Base-by-base conservation (phyloP, 2,113 vertebrate species). In the Anolis carolinensis region DNA sequence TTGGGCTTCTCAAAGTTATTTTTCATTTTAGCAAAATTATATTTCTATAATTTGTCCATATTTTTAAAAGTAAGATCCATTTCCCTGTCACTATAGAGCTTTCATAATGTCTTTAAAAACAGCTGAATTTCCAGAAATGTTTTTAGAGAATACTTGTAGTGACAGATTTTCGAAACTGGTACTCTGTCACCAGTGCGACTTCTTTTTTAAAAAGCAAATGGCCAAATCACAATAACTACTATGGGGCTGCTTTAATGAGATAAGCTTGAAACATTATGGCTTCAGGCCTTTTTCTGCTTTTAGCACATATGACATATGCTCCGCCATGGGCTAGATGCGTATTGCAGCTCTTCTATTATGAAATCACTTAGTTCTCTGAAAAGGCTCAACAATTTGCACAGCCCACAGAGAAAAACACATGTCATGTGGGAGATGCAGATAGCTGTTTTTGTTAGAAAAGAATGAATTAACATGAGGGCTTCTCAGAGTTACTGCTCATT, bases 241-340 rank as follows among this genome's bases (percentile, higher is more conserved):
- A 0, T 14, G 44, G 67, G 67, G 71, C 48, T 30, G 14, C 6
- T 14, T 27, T 68, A 27, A 3, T 21, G 62, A 75, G 32, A 25
- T 71, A 67, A 77, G 44, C 11, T 67, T 34, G 20, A 39, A 55
- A 32, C 18, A 52, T 32, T 8, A 34, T 32, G 39, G 65, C 39
- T 48, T 2, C n/a, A 23, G 68, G 81, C 25, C 32, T 25, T 70
- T 65, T 71, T 0, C 0, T 23, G 10, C 30, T 27, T 48, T 84
- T 48, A 1, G 0, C 30, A 52, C 0, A 0, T 30, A 71, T 30
- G 16, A 1, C 9, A 44, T 74, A n/a, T 63, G 36, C 32, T 62
- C 2, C 36, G n/a, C 76, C 36, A 79, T 79, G 21, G 16, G 3
- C 72, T 39, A 20, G 71, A 27, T 74, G 30, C 79, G 52, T 67